Conservation (phyloP, 2,797 vertebrate species). For the Orestias chungarensis region DNA sequence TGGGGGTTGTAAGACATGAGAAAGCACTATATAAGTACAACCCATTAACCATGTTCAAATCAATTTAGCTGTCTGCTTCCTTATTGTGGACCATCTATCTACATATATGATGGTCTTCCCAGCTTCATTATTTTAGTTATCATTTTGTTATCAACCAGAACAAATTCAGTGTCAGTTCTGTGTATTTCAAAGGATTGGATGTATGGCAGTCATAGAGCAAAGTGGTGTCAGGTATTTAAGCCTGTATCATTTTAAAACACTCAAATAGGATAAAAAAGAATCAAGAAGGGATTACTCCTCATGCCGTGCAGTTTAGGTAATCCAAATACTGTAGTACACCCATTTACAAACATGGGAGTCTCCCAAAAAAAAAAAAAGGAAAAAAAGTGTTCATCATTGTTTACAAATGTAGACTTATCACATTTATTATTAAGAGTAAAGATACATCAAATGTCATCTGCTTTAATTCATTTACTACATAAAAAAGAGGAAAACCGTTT, state of each 20-base stretch:
- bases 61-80: neutral
- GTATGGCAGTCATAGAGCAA: neutral
- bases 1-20: no score
- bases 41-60: no score
- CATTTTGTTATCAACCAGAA: neutral
- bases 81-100: neutral
- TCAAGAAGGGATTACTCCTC: constrained; percentile 42
- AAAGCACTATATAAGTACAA: no score
- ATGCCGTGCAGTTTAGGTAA: constrained; percentile 37
- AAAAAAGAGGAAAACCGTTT: neutral
- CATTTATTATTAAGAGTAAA: neutral
- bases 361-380: neutral
- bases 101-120: neutral
- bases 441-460: neutral
- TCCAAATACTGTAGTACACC: constrained; percentile 30
- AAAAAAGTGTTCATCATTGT: neutral
- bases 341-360: constrained; percentile 17
- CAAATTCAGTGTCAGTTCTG: neutral
- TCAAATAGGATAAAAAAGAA: constrained; percentile 40
- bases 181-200: neutral
- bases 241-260: constrained; percentile 41
- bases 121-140: neutral
- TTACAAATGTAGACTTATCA: neutral
- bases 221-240: constrained; percentile 29
- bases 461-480: neutral